These are phyloP conservation scores for Dendrolimus houi DNA, from an alignment of 2,888 invertebrate species.

Conservation along the genomic window DNA sequence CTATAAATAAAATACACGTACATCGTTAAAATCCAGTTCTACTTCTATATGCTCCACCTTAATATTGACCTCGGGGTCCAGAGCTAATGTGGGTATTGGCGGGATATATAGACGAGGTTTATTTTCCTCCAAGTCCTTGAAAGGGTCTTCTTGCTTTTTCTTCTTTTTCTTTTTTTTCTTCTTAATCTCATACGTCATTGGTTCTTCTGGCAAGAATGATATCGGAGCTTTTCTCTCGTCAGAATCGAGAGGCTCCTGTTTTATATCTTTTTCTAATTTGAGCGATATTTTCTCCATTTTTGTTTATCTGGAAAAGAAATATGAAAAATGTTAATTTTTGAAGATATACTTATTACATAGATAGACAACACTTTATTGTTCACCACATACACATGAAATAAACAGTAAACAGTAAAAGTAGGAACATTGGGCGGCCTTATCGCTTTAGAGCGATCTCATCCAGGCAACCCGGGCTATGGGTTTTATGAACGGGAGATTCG, in stretches of 20 bases:
- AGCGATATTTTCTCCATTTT: constrained; percentile 13
- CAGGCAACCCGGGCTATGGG: no score
- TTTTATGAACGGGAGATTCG: no score
- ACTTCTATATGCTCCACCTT: constrained; percentile 68
- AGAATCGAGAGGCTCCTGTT: not conserved
- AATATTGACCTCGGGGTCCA: constrained; percentile 59
- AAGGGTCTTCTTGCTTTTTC: constrained; percentile 50
- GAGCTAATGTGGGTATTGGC: constrained; percentile 13
- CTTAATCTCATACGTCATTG: constrained; percentile 61
- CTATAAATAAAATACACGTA: constrained; percentile 25
- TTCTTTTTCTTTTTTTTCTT: constrained; percentile 62
- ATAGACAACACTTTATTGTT: no score
- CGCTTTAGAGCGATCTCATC: no score
- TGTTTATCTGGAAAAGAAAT: constrained; percentile 5
- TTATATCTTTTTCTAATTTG: constrained; percentile 15
- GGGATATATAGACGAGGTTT: constrained; percentile 9
- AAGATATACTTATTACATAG: no score
- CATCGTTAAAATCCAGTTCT: constrained; percentile 62
- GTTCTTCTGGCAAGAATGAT: constrained; percentile 54
- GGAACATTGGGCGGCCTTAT: no score
- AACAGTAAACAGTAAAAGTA: no score
- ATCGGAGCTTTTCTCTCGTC: constrained; percentile 51
- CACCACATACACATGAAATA: no score
- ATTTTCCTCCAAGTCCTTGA: constrained; percentile 45
- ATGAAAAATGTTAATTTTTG: not conserved